Evolutionary conservation across 2,797 vertebrate genomes (phyloP), one percentile per base, ranked within the genome.

Genomic region (Esox lucius): DNA sequence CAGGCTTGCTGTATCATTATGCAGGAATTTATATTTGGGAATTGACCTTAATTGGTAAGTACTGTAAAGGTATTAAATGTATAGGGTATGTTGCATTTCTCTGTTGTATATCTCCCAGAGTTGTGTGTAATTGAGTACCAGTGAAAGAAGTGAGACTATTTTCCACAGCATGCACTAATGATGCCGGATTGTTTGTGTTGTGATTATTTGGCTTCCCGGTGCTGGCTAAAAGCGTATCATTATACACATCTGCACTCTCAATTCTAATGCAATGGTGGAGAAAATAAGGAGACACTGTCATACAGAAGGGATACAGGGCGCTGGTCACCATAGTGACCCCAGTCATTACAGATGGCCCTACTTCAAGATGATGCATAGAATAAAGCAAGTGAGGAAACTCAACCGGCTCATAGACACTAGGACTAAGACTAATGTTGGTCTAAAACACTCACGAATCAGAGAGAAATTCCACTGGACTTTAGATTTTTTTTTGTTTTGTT

Each of bases 191-290:
- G 93, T 87, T 90, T 83, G 2, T 3, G 77, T 75, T 69, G 79
- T 89, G 88, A 91, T 89, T 93, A 91, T 91, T 92, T 92, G 88
- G 88, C 83, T 81, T 78, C 85, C 85, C 85, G 74, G 87, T 82
- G 86, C 86, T 73, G 81, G 61, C 93, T 94, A 93, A 94, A 93
- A 94, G 91, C 91, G 88, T 91, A 92, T 94, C 91, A 95, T 95
- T 94, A 95, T 76, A 86, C 85, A 83, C 82, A 89, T 90, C 85
- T 86, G 82, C 85, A 85, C 90, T 91, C 84, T 87, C 83, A 73
- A 84, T 78, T 82, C 81, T 81, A 78, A 88, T 89, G 86, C 85
- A 61, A 64, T 74, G 81, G 80, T 88, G 87, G 88, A 74, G 87
- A 92, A 94, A 94, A 95, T 92, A 90, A 95, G 92, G 91, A 91